Conservation (phyloP, 2,797 vertebrate species). For the Ceryle rudis region DNA sequence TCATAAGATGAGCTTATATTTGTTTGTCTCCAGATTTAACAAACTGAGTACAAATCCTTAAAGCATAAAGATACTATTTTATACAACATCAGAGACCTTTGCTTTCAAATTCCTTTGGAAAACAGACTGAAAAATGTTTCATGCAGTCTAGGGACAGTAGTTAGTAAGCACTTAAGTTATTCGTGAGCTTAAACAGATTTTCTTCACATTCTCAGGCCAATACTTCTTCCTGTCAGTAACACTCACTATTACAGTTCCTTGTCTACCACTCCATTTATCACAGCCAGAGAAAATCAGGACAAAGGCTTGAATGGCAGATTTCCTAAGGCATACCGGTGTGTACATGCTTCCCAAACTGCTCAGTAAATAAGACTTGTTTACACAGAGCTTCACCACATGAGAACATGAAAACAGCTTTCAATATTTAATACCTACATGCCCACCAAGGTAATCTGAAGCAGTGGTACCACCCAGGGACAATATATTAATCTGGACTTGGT, state of each 20-base stretch:
- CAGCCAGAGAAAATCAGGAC: not conserved
- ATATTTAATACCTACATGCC: conserved; percentile 51
- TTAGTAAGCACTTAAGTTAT: not conserved
- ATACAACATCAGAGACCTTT: not conserved
- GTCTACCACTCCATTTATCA: not conserved
- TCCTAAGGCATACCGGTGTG: conserved; percentile 35
- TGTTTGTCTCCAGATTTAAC: not conserved
- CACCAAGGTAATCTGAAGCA: not conserved
- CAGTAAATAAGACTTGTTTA: conserved; percentile 14
- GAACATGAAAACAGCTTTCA: conserved; percentile 47
- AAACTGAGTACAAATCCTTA: not conserved
- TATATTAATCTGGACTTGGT: conserved; percentile 10
- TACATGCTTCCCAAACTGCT: not conserved
- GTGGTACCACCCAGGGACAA: not conserved
- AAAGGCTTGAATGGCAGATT: conserved; percentile 39
- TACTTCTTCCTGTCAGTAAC: not conserved
- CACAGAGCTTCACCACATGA: not conserved
- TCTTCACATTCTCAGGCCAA: not conserved
- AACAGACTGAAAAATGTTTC: not conserved
- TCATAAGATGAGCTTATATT: not conserved
- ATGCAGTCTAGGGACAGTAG: not conserved
- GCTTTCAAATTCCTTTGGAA: not conserved
- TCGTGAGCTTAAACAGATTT: not conserved
- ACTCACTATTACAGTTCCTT: not conserved
- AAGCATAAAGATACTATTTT: not conserved